Conservation (phyloP, 2,797 vertebrate species). For the Aphelocoma californica region DNA sequence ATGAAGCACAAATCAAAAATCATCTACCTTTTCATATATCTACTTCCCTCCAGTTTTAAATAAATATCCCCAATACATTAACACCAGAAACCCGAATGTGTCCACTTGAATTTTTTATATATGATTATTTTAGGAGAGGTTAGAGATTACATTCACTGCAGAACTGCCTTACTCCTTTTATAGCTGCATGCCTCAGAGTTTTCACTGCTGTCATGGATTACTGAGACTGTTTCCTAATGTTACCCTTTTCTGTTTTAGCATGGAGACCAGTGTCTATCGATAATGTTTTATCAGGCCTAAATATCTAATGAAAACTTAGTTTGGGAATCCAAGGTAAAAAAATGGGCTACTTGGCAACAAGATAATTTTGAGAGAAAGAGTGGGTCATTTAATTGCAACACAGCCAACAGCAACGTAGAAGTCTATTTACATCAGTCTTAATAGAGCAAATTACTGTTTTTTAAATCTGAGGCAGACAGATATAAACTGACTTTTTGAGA, state of each 20-base stretch:
- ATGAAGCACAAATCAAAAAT: background rate
- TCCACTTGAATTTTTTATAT: background rate
- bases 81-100: background rate
- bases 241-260: background rate
- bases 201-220: background rate
- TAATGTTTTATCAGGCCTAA: background rate
- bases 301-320: background rate
- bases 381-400: background rate
- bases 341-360: background rate
- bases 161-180: background rate
- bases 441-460: background rate
- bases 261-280: background rate
- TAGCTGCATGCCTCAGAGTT: background rate
- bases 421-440: background rate
- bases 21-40: background rate
- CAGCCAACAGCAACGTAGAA: background rate
- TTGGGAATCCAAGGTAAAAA: background rate
- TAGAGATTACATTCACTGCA: background rate
- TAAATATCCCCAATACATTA: background rate
- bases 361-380: background rate
- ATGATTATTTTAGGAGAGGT: background rate
- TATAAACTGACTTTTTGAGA: background rate
- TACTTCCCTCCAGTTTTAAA: background rate
- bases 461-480: background rate
- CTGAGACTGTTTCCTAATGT: background rate